Conservation (phyloP, 2,113 vertebrate species). For the Dipodomys ordii region DNA sequence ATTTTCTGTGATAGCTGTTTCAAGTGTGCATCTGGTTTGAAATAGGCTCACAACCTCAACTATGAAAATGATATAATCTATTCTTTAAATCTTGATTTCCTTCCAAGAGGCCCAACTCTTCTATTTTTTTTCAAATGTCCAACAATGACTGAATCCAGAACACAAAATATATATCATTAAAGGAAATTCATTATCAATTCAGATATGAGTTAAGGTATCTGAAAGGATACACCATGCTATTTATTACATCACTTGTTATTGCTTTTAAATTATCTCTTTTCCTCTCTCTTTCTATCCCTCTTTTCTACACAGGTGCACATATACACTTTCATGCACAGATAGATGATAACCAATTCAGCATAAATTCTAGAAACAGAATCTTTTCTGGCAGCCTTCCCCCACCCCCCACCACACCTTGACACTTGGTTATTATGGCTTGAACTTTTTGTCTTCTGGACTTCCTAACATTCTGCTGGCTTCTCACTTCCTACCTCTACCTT, state of each 20-base stretch:
- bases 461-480: too few relatives aligned
- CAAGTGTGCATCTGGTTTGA: neutral
- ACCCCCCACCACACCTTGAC: too few relatives aligned
- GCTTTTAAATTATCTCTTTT: neutral
- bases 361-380: neutral
- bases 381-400: neutral
- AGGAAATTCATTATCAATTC: neutral
- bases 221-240: neutral
- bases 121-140: neutral
- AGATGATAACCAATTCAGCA: neutral
- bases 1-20: constrained; percentile 17
- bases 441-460: too few relatives aligned
- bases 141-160: neutral
- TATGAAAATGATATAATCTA: neutral
- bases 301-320: neutral
- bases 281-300: too few relatives aligned
- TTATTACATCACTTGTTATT: too few relatives aligned
- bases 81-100: neutral
- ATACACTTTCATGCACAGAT: neutral
- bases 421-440: neutral
- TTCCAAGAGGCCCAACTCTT: neutral
- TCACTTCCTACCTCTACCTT: too few relatives aligned
- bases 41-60: neutral
- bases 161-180: neutral
- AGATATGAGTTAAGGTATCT: neutral